A percentile compares a stretch with the other conserved stretches of the same genome.
Conservation (phyloP, 2,888 invertebrate genomes). For the Ypsolopha scabrella region DNA sequence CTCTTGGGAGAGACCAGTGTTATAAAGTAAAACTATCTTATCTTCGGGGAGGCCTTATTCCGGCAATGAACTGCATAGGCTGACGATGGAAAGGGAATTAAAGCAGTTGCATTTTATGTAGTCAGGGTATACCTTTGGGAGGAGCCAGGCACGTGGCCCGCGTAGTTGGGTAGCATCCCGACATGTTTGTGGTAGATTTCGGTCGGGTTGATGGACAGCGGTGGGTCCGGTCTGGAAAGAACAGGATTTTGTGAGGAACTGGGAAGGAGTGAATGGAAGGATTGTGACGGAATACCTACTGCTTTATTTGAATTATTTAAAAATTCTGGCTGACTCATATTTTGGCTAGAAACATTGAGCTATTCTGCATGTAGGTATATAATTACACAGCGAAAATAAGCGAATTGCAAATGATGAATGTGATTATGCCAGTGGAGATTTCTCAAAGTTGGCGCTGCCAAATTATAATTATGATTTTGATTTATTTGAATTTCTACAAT, state of each 20-base stretch:
- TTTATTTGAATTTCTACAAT: too few species aligned
- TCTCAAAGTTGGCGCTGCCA: too few species aligned
- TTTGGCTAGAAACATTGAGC: not conserved
- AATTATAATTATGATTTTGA: too few species aligned
- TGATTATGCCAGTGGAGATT: too few species aligned
- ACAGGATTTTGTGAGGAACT: slow-evolving; percentile 3
- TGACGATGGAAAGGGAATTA: too few species aligned
- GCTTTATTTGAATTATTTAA: not conserved
- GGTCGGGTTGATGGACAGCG: slow-evolving; percentile 60
- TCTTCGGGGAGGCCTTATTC: not conserved
- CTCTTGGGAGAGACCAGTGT: too few species aligned
- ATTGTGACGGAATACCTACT: not conserved
- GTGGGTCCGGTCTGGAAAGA: slow-evolving; percentile 54
- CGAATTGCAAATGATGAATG: not conserved
- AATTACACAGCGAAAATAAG: too few species aligned
- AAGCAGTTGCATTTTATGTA: too few species aligned
- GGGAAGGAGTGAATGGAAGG: not conserved
- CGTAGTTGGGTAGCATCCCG: slow-evolving; percentile 82
- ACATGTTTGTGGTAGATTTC: slow-evolving; percentile 80
- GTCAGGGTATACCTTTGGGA: too few species aligned
- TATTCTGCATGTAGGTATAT: too few species aligned
- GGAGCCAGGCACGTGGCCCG: slow-evolving; percentile 80
- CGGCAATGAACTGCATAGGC: not conserved
- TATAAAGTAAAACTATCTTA: too few species aligned
- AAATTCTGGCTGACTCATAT: not conserved